Conservation (phyloP, 1,140 invertebrate genomes). For the Temnothorax nylanderi region DNA sequence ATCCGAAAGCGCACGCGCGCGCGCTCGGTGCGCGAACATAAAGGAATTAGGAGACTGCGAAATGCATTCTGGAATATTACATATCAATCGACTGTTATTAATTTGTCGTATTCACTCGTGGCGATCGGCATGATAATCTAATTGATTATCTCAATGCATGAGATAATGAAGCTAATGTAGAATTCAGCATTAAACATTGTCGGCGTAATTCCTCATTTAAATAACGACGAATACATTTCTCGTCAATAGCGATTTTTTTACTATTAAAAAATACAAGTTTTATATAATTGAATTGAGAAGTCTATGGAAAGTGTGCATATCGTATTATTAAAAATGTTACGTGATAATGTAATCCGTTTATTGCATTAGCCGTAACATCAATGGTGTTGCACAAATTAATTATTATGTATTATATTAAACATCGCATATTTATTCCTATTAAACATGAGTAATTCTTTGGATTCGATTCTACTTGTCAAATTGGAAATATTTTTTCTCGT, state of each 20-base stretch:
- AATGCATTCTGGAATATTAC: conserved; percentile 29
- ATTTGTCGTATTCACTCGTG: conserved; percentile 44
- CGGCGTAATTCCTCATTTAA: neutral
- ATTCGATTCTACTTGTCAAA: conserved; percentile 16
- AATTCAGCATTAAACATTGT: conserved; percentile 13
- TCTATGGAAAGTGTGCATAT: neutral
- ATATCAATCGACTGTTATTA: conserved; percentile 38
- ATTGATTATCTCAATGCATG: conserved; percentile 14
- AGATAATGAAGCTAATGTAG: conserved; percentile 25
- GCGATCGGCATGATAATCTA: conserved; percentile 18
- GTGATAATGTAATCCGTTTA: conserved; percentile 20
- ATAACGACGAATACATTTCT: neutral
- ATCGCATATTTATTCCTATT: neutral
- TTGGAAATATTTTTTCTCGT: conserved; percentile 27
- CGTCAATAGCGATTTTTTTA: neutral
- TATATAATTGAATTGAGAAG: neutral
- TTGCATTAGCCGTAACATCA: neutral
- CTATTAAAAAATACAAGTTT: neutral
- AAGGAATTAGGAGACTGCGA: conserved; percentile 14
- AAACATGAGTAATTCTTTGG: conserved; percentile 23
- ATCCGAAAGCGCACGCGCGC: neutral
- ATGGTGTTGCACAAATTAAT: conserved; percentile 12
- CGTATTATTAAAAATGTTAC: neutral
- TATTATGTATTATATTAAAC: neutral
- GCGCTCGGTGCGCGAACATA: neutral